Evolutionary conservation across 92 coral and sea anemone genomes (phyloP), one percentile per base, ranked within the genome.

Genomic region (Paragorgia papillata): DNA sequence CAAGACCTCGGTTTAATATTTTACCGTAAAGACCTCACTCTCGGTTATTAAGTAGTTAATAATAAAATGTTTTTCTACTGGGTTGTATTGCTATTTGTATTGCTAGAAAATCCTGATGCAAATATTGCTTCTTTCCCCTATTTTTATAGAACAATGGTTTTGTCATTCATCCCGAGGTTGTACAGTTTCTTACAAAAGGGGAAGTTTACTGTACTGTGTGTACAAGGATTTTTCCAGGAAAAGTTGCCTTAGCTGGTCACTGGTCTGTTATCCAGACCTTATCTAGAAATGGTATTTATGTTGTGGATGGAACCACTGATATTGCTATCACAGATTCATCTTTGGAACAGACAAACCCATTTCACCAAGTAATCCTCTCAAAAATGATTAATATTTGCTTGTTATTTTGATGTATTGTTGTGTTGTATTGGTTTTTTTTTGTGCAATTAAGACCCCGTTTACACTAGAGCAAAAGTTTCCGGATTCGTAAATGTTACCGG

Each of bases 281-380:
- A 31, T 90, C 97, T 30, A 88, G 90, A 18, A 88, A 90, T 84
- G 96, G 97, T 15, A 86, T 93, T 56, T 93, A 93, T 34, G 97
- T 93, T 69, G 91, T 93, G 15, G 97, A 93, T 69, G 92, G 90
- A 59, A 30, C 28, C 43, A 92, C 96, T 6, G 97, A 93, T 50
- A 81, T 93, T 46, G 93, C 97, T 69, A 96, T 93, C 24, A 93
- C 97, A 27, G 97, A 93, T 27, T 91, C 96, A 65, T 88, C 96
- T 15, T 66, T 93, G 19, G 93, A 93, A 55, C 92, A 93, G 46
- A 86, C 62, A 30, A 90, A 86, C 39, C 97, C 97, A 35, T 92
- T 92, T 59, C 86, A 96, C 77, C 91, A 92, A 89, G 96, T 90
- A 85, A 50, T 32, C 28, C 19, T 19, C 2, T 25, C 8, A 25